Base-by-base conservation (phyloP, 2,797 vertebrate species). In the Nannoperca obscura region DNA sequence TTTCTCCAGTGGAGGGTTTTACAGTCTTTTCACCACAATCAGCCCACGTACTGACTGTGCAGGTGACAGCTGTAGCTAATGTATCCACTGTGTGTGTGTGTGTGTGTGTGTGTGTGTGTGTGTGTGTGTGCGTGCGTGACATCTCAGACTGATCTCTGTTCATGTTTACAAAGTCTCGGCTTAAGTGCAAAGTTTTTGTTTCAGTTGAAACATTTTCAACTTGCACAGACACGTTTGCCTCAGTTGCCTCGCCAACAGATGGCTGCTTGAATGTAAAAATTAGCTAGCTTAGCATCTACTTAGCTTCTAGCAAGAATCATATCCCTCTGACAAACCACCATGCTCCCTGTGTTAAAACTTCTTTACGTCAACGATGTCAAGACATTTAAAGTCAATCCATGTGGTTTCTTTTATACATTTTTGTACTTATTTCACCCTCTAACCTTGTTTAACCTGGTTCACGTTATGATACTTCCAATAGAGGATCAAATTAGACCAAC, bases 401-500 rank as follows among this genome's bases (percentile, higher is more conserved):
- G 13, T 66, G n/a, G 5, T 53, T 67, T 38, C 22, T 36, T 52
- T 66, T 14, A n/a, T 27, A 10, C 24, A 27, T 27, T 27, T 27
- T 27, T 27, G 2, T 27, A 27, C 24, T 27, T 27, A 1, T 27
- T 27, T 27, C 24, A 2, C 24, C 24, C 24, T 27, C 54, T 42
- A 2, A 2, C 44, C 15, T 46, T 2, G 27, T 57, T 60, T 40
- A 70, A 75, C 44, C 30, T 40, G 34, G n/a, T 59, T 62, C 24
- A 11, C 24, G 57, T 66, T 19, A 34, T 55, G 49, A 46, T 17
- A 50, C 27, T 52, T 67, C 24, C n/a, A 40, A 40, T 2, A 19
- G 42, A n/a, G 7, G 44, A 52, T 80, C 7, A 61, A 67, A 83
- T 44, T 12, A 66, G 27, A 61, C 30, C 19, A 46, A 74, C 27